Percentiles rank a stretch among this genome's conserved stretches.
Evolutionary conservation across 1,140 invertebrate genomes (phyloP).

Genomic region (Goniozus legneri): DNA sequence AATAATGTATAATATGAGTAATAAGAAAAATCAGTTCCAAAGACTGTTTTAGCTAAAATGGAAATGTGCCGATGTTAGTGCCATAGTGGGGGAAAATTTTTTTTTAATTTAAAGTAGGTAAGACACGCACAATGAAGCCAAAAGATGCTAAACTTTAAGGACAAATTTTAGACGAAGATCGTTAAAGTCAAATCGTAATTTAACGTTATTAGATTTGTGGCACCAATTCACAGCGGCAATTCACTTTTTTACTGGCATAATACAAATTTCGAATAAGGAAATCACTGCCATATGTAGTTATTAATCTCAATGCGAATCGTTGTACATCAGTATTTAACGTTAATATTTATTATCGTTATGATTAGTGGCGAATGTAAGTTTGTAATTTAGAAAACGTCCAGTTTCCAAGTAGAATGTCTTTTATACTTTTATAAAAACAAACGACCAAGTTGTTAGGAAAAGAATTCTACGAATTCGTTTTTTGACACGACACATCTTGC

Average conservation of each 20-base stretch:
- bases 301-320: constrained; percentile 35
- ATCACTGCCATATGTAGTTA: constrained; percentile 45
- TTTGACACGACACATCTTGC: too few species aligned
- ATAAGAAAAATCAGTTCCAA: constrained; percentile 37
- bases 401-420: constrained; percentile 46
- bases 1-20: constrained; percentile 25
- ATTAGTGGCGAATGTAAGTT: constrained; percentile 27
- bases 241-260: background rate
- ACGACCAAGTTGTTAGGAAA: too few species aligned
- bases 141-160: constrained; percentile 41
- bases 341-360: constrained; percentile 52
- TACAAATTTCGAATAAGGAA: constrained; percentile 25
- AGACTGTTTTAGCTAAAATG: constrained; percentile 28
- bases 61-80: constrained; percentile 20
- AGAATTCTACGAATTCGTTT: too few species aligned
- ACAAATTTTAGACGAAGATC: too few species aligned
- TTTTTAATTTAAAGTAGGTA: constrained; percentile 25
- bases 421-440: constrained; percentile 44
- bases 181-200: too few species aligned
- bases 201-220: too few species aligned
- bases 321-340: constrained; percentile 54
- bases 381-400: constrained; percentile 28
- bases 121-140: constrained; percentile 45
- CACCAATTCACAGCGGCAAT: background rate
- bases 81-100: too few species aligned